Conservation (phyloP, 2,888 invertebrate genomes). For the Mesoligia furuncula region DNA sequence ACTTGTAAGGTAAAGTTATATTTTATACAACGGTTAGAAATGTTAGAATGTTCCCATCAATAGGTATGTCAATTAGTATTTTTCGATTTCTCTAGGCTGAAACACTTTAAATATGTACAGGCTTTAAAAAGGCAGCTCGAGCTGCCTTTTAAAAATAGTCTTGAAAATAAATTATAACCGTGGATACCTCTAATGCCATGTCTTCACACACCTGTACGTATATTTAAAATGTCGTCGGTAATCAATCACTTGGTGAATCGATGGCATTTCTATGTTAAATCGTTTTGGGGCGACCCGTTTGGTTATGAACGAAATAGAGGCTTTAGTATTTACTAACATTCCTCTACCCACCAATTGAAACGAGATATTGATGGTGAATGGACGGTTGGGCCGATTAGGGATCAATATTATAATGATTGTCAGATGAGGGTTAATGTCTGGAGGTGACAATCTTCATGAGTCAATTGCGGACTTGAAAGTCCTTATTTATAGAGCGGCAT, state of each 20-base stretch:
- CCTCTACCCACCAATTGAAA: constrained; percentile 10
- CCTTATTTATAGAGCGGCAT: neutral
- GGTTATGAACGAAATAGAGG: constrained; percentile 41
- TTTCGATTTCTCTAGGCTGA: no score
- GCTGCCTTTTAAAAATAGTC: neutral
- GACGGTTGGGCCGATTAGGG: neutral
- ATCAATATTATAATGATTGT: neutral
- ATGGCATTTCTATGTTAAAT: constrained; percentile 57
- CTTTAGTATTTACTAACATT: constrained; percentile 28
- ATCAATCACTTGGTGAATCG: constrained; percentile 58
- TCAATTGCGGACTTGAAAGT: neutral
- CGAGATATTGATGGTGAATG: constrained; percentile 5
- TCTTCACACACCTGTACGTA: constrained; percentile 30
- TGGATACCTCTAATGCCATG: neutral
- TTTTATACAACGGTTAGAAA: neutral
- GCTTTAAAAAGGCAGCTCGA: neutral
- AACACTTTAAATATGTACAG: neutral
- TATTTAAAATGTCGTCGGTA: constrained; percentile 41
- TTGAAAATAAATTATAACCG: neutral
- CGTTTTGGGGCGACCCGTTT: constrained; percentile 53
- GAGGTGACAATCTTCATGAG: neutral
- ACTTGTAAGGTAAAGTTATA: no score
- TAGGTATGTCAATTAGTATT: neutral
- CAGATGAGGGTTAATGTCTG: neutral
- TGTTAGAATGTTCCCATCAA: neutral